Evolutionary conservation across 2,113 vertebrate species (phyloP), one percentile per base, ranked within the genome.

Genomic region (Phylloscopus whistleri): DNA sequence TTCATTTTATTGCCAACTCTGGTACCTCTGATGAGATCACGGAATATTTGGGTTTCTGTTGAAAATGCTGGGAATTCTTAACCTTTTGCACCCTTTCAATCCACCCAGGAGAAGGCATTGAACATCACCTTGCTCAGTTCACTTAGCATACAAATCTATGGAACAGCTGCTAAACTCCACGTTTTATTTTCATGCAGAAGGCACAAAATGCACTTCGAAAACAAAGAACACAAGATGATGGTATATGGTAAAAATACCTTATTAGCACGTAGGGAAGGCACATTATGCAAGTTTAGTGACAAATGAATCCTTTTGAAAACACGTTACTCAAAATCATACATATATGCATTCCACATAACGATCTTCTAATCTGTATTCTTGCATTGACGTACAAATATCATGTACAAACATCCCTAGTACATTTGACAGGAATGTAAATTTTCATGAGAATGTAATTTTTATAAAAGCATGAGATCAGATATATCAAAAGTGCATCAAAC

Each of bases 1-100:
- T 37, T 62, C 9, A 27, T 18, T 7, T 4, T 52, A 41, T 14
- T 33, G 20, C 52, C 52, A 84, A 1, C 33, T 77, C 35, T 33
- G 17, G 30, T 43, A 49, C 27, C 19, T 78, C 21, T 22, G 48
- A 89, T 0, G 0, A 46, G 9, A 66, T 59, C 2, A 11, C 27
- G 16, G 84, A 84, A 84, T 55, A 53, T 67, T 19, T 52, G 35
- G 3, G 33, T 78, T 77, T 75, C 35, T 82, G 27, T 5, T 82
- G 52, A 93, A 87, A 87, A 70, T 22, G 7, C 10, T n/a, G 7
- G 5, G 11, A 27, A 75, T 14, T 18, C 16, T 33, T 58, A 11
- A 44, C 43, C 12, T 77, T 86, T 63, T 31, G 22, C 5, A 89
- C 28, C 44, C 21, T 67, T 67, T 51, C 39, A 79, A 3, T 63